These are phyloP conservation scores for Hydropsyche betteni DNA, from an alignment of 2,888 invertebrate species.

Conservation along the genomic window DNA sequence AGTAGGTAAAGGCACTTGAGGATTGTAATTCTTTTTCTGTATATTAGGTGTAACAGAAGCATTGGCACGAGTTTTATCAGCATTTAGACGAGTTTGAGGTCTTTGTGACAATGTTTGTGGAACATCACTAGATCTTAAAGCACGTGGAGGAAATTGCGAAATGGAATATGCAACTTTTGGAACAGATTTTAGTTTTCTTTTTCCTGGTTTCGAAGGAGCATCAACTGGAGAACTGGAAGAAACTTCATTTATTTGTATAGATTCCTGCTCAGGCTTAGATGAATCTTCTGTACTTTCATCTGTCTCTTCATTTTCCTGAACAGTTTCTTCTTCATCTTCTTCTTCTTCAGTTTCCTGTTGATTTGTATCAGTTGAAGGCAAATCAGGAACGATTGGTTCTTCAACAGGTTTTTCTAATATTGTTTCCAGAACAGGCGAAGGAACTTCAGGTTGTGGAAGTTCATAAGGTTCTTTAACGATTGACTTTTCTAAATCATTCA, in stretches of 20 bases:
- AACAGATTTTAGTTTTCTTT: constrained; percentile 56
- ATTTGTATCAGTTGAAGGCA: constrained; percentile 35
- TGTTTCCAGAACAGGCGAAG: constrained; percentile 24
- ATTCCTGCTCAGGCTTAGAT: constrained; percentile 56
- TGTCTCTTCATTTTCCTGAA: background rate
- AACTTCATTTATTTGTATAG: constrained; percentile 74
- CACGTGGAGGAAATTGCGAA: constrained; percentile 55
- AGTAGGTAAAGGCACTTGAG: constrained; percentile 52
- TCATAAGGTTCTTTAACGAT: constrained; percentile 39
- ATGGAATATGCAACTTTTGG: background rate
- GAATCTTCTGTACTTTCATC: constrained; percentile 51
- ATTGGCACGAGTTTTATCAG: constrained; percentile 30
- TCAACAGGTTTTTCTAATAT: constrained; percentile 11
- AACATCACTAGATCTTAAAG: constrained; percentile 63
- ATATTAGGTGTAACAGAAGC: background rate
- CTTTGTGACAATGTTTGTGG: constrained; percentile 56
- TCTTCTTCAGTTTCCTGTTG: constrained; percentile 48
- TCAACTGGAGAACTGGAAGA: constrained; percentile 71
- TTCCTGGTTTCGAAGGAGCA: constrained; percentile 57
- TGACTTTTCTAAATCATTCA: constrained; percentile 34
- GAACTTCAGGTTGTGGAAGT: constrained; percentile 38
- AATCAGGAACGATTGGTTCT: too few species aligned
- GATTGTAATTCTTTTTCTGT: constrained; percentile 33
- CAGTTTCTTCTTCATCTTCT: constrained; percentile 23
- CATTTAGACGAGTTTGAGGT: constrained; percentile 56